Base-by-base conservation (phyloP, 2,113 vertebrate species). In the Lagopus muta region DNA sequence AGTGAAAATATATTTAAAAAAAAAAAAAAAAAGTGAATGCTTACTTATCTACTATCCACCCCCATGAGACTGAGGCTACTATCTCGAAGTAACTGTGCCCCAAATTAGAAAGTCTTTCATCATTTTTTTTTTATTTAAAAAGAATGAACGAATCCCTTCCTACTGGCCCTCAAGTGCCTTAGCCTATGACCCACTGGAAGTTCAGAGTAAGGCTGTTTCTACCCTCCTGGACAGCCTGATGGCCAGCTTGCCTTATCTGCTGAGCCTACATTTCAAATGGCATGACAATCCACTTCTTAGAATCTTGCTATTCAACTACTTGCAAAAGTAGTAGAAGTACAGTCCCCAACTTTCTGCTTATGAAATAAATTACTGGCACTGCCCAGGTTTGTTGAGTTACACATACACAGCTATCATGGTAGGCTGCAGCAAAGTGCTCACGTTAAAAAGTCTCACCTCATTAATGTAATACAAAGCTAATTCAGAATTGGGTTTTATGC, bases 191-290 rank as follows among this genome's bases (percentile, higher is more conserved):
- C 7, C 12, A 27, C 2, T 43, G 7, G 10, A 82, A 47, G 27
- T 38, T 66, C n/a, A 38, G 2, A 80, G 14, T 5, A 43, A 43
- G 18, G 20, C 7, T 76, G 2, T 19, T 79, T 24, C 36, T 75
- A 6, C 11, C 1, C 1, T 57, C 27, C 2, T 10, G 10, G 32
- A 20, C 43, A n/a, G 10, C 15, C 52, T 11, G 18, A 27, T 1
- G 10, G 3, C n/a, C 24, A 8, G 13, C 8, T 17, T 38, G 52
- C 28, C 40, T 81, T 32, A 69, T 5, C 22, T 36, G 16, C 17
- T 15, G 57, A 40, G 16, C 11, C 82, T 24, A 82, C 28, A 57
- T 17, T 54, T 28, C 16, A 28, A 16, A 28, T 10, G 52, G 74
- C 12, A 45, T 2, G 11, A 24, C 43, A 65, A 43, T 10, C 2